Percentiles rank a stretch among this genome's conserved stretches.
These are phyloP conservation scores for Apeira syringaria DNA, from an alignment of 2,888 invertebrate species.

Conservation along the genomic window DNA sequence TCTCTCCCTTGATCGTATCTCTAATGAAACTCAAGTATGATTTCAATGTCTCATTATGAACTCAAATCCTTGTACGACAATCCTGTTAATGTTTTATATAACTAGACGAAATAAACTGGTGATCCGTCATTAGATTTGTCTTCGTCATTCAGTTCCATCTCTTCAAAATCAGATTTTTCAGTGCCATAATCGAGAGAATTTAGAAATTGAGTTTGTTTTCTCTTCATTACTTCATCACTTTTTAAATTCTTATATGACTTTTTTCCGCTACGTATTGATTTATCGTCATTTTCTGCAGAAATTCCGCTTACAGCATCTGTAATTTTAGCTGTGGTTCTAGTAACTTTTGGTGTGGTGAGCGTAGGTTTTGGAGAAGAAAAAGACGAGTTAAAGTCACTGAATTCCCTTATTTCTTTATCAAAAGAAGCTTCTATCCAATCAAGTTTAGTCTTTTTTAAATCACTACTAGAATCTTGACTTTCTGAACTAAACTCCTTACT, in stretches of 20 bases:
- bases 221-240: conserved; percentile 44
- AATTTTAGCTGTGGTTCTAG: conserved; percentile 6
- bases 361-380: neutral
- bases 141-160: conserved; percentile 46
- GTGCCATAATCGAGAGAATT: conserved; percentile 63
- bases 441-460: conserved; percentile 22
- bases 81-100: no score
- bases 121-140: conserved; percentile 42
- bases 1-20: no score
- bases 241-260: conserved; percentile 27
- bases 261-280: neutral
- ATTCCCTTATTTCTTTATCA: conserved; percentile 36
- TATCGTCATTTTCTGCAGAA: conserved; percentile 38
- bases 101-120: conserved; percentile 38
- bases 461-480: conserved; percentile 4
- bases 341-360: neutral
- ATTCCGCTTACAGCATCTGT: conserved; percentile 37
- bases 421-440: conserved; percentile 52
- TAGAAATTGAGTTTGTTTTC: conserved; percentile 54
- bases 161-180: conserved; percentile 44
- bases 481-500: conserved; percentile 9
- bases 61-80: no score
- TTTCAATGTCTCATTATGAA: no score
- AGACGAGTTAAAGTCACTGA: conserved; percentile 9
- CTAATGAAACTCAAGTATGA: no score